Conservation (phyloP, 2,888 invertebrate genomes). For the Clitarchus hookeri region DNA sequence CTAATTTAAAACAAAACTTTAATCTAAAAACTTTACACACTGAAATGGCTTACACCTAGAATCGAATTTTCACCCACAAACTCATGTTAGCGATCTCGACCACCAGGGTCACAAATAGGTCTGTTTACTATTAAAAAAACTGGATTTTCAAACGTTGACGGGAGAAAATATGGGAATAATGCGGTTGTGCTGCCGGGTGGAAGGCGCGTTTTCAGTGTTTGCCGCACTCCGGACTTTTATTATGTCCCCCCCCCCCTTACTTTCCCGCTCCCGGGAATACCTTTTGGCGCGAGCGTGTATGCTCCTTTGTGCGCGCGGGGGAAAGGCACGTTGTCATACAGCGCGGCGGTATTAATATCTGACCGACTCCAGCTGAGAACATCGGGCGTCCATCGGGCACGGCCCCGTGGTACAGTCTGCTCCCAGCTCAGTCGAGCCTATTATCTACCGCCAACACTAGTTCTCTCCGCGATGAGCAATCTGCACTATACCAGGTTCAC, state of each 20-base stretch:
- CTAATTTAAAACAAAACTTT: too few relatives aligned
- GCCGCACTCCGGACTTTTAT: background rate
- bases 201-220: background rate
- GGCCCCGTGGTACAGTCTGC: background rate
- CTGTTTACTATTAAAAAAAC: too few relatives aligned
- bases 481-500: too few relatives aligned
- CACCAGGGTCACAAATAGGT: too few relatives aligned
- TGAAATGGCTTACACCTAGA: too few relatives aligned
- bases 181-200: background rate
- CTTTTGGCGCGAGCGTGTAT: background rate
- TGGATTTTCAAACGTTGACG: too few relatives aligned
- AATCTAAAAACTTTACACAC: too few relatives aligned
- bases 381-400: conserved; percentile 1
- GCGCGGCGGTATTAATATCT: conserved; percentile 2
- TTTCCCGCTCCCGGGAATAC: background rate
- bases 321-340: background rate
- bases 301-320: background rate
- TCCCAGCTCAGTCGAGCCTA: background rate
- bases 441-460: too few relatives aligned
- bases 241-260: background rate
- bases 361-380: conserved; percentile 14
- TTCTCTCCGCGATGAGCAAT: too few relatives aligned
- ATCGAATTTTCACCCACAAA: too few relatives aligned
- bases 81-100: too few relatives aligned
- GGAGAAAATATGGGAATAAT: background rate